Conservation (phyloP, 37 sponge, comb jelly and placozoan species). For the Eunapius fragilis region DNA sequence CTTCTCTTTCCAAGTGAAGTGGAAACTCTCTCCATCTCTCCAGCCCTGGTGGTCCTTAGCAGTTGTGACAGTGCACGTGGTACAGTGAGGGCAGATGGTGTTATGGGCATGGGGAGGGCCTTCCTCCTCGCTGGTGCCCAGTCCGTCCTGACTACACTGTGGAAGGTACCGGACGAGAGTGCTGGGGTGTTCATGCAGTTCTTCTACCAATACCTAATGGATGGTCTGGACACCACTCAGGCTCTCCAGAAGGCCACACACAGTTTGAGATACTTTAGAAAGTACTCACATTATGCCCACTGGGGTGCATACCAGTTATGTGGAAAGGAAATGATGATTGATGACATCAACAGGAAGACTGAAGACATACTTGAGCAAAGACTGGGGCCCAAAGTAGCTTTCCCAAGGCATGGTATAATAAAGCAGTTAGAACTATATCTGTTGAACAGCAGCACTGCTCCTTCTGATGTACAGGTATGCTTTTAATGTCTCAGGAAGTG, state of each 20-base stretch:
- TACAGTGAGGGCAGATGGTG: constrained; percentile 54
- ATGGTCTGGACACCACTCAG: constrained; percentile 38
- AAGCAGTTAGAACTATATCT: constrained; percentile 4
- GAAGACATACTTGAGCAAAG: background rate
- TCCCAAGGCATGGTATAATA: constrained; percentile 36
- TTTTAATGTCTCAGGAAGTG: background rate
- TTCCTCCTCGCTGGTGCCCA: constrained; percentile 80
- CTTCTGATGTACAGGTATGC: constrained; percentile 53
- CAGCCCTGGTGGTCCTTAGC: constrained; percentile 74
- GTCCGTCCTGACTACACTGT: constrained; percentile 66
- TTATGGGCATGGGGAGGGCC: constrained; percentile 74
- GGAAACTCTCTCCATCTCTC: constrained; percentile 50
- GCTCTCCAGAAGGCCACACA: constrained; percentile 75
- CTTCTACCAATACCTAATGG: constrained; percentile 70
- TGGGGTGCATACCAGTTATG: constrained; percentile 79
- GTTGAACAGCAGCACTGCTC: constrained; percentile 15
- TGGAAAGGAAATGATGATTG: constrained; percentile 54
- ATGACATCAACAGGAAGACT: background rate
- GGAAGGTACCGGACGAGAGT: constrained; percentile 77
- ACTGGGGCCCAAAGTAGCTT: background rate
- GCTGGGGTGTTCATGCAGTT: constrained; percentile 74
- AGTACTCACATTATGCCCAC: constrained; percentile 65
- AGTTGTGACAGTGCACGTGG: constrained; percentile 70
- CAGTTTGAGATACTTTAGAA: constrained; percentile 63
- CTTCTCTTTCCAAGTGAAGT: constrained; percentile 69